A percentile compares a stretch with the other conserved stretches of the same genome.
phyloP scores from a whole-genome alignment of 2,888 invertebrate species.

The Clepsis dumicolana region DNA sequence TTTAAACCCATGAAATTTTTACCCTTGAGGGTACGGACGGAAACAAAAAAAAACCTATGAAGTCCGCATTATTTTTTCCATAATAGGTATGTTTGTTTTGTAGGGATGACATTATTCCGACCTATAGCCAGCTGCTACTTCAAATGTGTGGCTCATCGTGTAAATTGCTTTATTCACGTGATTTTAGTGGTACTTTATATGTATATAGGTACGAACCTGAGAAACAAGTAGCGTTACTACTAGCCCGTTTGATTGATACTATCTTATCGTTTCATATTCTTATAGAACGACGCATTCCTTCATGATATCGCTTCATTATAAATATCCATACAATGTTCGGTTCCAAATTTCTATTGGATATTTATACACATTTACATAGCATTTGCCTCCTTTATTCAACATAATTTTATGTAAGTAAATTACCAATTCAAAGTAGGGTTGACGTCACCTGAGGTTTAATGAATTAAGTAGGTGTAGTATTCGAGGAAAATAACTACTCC shows the following conservation, averaged over 20 bases:
- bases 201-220: background rate
- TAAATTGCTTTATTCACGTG: background rate
- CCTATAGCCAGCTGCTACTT: background rate
- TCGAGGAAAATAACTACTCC: background rate
- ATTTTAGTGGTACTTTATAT: background rate
- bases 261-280: background rate
- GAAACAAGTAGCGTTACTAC: background rate
- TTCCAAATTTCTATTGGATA: background rate
- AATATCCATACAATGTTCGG: background rate
- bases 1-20: too few relatives aligned
- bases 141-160: background rate
- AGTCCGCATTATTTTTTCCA: too few relatives aligned
- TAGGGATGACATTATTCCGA: background rate
- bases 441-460: slow-evolving; percentile 6
- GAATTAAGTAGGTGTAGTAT: background rate
- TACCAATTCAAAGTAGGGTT: background rate
- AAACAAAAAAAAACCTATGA: too few relatives aligned
- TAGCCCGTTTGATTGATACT: background rate
- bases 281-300: background rate
- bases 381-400: background rate
- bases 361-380: background rate
- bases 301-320: background rate
- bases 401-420: slow-evolving; percentile 1
- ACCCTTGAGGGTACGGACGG: too few relatives aligned
- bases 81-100: background rate